Conservation (phyloP, 1,140 invertebrate genomes). For the Magallana angulata region DNA sequence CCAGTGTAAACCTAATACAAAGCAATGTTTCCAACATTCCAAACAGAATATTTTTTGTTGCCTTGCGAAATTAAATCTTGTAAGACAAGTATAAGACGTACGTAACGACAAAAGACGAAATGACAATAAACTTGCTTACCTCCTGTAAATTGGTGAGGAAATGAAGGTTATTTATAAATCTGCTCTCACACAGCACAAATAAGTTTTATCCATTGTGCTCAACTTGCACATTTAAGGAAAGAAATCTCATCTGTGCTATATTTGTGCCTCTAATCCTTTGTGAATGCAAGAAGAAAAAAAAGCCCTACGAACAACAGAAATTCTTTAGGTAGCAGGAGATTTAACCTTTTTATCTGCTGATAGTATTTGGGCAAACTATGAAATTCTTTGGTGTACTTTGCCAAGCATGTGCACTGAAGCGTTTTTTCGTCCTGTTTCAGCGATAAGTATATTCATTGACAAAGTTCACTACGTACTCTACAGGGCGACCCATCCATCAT, state of each 20-base stretch:
- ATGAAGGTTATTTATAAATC: conserved; percentile 17
- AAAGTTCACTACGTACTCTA: conserved; percentile 24
- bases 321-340: conserved; percentile 28
- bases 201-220: conserved; percentile 2
- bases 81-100: too few species aligned
- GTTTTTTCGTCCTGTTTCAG: conserved; percentile 16
- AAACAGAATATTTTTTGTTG: too few species aligned
- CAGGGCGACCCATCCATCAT: conserved; percentile 22
- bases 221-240: not conserved
- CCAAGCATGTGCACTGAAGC: conserved; percentile 34
- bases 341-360: conserved; percentile 38
- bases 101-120: not conserved
- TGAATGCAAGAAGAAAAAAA: conserved; percentile 36
- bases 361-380: conserved; percentile 37
- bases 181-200: not conserved
- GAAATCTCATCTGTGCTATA: conserved; percentile 17
- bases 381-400: conserved; percentile 28
- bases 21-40: too few species aligned
- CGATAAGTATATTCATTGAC: conserved; percentile 32
- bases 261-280: conserved; percentile 31
- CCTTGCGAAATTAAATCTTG: too few species aligned
- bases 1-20: too few species aligned
- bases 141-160: not conserved
- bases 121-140: not conserved
- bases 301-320: conserved; percentile 21